These are phyloP conservation scores for Hydrotaea diabolus DNA, from an alignment of 2,888 invertebrate genomes.

Conservation along the genomic window DNA sequence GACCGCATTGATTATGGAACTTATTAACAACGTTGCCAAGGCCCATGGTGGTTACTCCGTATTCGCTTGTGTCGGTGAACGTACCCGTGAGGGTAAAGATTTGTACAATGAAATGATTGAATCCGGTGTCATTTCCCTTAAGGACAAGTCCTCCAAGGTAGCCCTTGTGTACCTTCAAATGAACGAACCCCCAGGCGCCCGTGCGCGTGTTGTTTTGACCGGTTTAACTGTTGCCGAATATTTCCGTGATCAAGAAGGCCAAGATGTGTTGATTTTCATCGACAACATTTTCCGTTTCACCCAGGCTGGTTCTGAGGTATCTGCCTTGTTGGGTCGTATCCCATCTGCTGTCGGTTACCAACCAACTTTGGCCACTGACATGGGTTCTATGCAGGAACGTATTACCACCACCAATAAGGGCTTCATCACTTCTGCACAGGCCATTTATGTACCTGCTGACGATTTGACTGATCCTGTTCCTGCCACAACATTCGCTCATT, in stretches of 20 bases:
- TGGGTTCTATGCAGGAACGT: too few species aligned
- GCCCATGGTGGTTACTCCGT: too few species aligned
- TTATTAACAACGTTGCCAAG: too few species aligned
- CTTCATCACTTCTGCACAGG: constrained; percentile 96
- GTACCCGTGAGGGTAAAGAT: constrained; percentile 96
- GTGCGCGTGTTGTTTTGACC: constrained; percentile 95
- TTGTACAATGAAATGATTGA: constrained; percentile 98
- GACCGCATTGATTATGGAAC: too few species aligned
- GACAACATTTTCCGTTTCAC: constrained; percentile 98
- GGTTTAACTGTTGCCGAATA: too few species aligned
- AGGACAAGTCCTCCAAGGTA: constrained; percentile 91
- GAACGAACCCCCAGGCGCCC: constrained; percentile 97
- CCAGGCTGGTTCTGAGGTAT: too few species aligned
- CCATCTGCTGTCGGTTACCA: constrained; percentile 97
- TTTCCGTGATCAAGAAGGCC: constrained; percentile 94
- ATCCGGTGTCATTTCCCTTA: constrained; percentile 93
- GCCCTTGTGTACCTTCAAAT: constrained; percentile 96
- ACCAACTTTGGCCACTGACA: constrained; percentile 94
- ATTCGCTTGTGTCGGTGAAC: constrained; percentile 95
- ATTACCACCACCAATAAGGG: constrained; percentile 97
- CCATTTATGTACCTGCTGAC: constrained; percentile 96
- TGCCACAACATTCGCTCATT: constrained; percentile 96
- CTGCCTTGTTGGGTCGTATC: too few species aligned
- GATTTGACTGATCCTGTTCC: too few species aligned
- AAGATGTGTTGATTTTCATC: constrained; percentile 95